These are phyloP conservation scores for Neopipo cinnamomea DNA, from an alignment of 2,113 vertebrate species.

Conservation along the genomic window DNA sequence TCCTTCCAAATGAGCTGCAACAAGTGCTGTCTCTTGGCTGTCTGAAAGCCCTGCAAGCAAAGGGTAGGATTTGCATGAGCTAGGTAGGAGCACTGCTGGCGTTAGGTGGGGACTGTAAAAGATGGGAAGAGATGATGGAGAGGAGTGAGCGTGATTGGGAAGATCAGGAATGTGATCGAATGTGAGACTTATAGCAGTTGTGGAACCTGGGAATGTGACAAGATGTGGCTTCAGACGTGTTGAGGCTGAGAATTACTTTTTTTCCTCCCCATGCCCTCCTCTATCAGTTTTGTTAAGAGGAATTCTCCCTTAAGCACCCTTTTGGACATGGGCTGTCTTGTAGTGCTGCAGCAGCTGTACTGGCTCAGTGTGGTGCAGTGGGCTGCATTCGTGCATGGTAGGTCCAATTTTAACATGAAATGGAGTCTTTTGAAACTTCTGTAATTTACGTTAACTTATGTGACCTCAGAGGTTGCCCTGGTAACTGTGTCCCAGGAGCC, in stretches of 20 bases:
- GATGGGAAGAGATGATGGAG: not conserved
- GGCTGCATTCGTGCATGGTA: not conserved
- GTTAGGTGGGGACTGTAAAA: not conserved
- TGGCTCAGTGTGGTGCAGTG: fast-evolving
- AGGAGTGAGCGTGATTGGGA: not conserved
- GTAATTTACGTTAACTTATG: not conserved
- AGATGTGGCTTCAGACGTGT: fast-evolving
- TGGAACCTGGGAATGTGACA: not conserved
- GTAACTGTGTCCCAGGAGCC: not conserved
- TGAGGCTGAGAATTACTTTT: not conserved
- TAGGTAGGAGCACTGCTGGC: not conserved
- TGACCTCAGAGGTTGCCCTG: not conserved
- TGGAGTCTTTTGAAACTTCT: not conserved
- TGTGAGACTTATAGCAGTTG: fast-evolving
- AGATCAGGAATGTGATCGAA: not conserved
- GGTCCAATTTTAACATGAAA: not conserved
- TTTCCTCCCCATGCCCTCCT: not conserved
- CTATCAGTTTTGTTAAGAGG: not conserved
- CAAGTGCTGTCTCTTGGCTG: fast-evolving
- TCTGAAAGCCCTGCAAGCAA: not conserved
- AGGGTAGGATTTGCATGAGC: not conserved
- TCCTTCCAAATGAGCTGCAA: not conserved
- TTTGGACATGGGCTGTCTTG: not conserved
- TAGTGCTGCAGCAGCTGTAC: not conserved
- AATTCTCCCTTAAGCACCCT: not conserved